Evolutionary conservation across 35 echinoderm and acorn worm genomes (phyloP).

Genomic region (Patiria miniata): DNA sequence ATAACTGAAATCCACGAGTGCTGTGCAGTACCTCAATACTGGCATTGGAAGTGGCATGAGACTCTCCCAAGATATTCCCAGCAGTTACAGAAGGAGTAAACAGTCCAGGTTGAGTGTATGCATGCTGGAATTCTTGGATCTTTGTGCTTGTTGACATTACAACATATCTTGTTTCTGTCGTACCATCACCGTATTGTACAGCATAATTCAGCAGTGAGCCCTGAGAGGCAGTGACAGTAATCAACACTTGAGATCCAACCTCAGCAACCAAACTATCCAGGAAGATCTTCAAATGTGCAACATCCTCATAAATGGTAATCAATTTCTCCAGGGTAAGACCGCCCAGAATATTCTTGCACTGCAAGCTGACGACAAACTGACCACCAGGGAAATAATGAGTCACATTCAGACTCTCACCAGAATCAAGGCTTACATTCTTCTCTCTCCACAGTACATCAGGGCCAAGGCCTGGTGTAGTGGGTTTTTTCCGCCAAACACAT

Average conservation of each 20-base stretch:
- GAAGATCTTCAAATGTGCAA: background rate
- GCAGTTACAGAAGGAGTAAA: background rate
- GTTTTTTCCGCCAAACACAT: background rate
- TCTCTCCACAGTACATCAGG: background rate
- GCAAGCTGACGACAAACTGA: background rate
- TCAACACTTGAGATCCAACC: background rate
- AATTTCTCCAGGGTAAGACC: background rate
- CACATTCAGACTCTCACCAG: background rate
- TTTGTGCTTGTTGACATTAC: background rate
- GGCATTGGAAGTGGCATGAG: background rate
- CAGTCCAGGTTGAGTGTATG: conserved; percentile 8
- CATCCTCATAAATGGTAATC: conserved; percentile 21
- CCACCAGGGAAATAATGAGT: conserved; percentile 7
- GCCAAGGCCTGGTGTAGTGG: background rate
- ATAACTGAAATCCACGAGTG: conserved; percentile 10
- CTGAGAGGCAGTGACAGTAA: background rate
- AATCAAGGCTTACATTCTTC: too few species aligned
- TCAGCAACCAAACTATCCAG: background rate
- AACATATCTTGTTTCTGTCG: background rate
- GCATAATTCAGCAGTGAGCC: conserved; percentile 9
- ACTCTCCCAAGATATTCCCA: background rate
- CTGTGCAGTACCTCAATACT: conserved; percentile 13
- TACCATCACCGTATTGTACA: conserved; percentile 31
- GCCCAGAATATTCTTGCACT: conserved; percentile 9
- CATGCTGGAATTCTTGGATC: conserved; percentile 30